A percentile compares a stretch with the other conserved stretches of the same genome.
phyloP scores from a whole-genome alignment of 2,797 vertebrate species.

The Avahi laniger region DNA sequence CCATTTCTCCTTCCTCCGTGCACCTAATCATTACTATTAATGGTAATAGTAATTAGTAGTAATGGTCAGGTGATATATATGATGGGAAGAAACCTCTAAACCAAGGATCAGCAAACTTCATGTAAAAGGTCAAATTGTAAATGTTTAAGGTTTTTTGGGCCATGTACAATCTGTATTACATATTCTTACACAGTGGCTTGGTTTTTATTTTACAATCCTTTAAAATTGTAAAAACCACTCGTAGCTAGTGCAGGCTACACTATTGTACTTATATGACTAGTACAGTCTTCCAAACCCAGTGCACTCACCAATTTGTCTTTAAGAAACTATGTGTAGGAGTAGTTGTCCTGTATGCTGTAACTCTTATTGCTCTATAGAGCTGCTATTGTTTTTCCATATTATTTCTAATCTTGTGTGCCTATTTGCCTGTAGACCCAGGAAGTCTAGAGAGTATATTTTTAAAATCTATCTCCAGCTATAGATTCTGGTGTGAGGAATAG shows the following conservation, averaged over 20 bases:
- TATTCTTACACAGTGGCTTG: background rate
- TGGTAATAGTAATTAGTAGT: background rate
- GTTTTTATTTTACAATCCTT: background rate
- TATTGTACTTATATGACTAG: background rate
- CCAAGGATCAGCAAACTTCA: background rate
- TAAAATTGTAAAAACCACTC: background rate
- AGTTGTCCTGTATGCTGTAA: background rate
- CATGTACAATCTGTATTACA: background rate
- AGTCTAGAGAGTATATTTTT: conserved; percentile 75
- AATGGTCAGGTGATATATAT: background rate
- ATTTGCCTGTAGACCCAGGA: conserved; percentile 75
- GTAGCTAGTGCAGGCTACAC: background rate
- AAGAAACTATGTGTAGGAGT: background rate
- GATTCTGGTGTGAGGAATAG: conserved; percentile 79
- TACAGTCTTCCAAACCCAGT: too few species aligned
- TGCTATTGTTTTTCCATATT: conserved; percentile 71
- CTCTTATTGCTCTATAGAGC: background rate
- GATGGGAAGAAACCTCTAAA: background rate
- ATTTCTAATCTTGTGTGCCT: conserved; percentile 66
- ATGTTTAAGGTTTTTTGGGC: background rate
- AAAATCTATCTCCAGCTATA: conserved; percentile 74
- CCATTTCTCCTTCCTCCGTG: background rate
- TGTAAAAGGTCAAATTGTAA: background rate
- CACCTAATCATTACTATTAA: background rate
- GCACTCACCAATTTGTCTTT: background rate